Base-by-base conservation (phyloP, 2,888 invertebrate species). In the Lamellibrachia columna region DNA sequence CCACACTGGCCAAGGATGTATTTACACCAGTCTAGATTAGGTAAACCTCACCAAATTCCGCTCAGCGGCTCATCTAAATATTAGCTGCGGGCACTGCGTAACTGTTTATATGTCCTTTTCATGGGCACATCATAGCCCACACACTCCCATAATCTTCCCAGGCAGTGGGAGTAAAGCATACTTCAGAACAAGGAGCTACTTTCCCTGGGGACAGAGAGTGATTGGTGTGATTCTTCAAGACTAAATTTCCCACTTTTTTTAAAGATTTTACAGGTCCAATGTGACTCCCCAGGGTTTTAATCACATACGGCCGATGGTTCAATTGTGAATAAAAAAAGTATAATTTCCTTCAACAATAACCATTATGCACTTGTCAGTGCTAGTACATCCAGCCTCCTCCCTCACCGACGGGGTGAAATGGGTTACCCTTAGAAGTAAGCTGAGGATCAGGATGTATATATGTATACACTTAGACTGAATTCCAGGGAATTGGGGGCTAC, bases 81-180 rank as follows among this genome's bases (percentile, higher is more conserved):
- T 75, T 75, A 75, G 75, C 22, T 15, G 75, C 75, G 2, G 22
- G 4, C 15, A n/a, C 75, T n/a, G 4, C 2, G 22, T 22, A 75
- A 75, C 15, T 75, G 75, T 75, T 75, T 75, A 75, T 75, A 75
- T 75, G 75, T 6, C 6, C 2, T 75, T 75, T 75, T 75, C 75
- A 75, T 75, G 75, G 75, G 75, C 75, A 22, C 75, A 75, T 75
- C 75, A 75, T 75, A 22, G 75, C 75, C 75, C 22, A 11, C 75
- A 22, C 22, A 75, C n/a, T 75, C 75, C 75, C 75, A 75, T 75
- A 75, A 75, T 75, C 75, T 75, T 75, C 75, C 75, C 75, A 75
- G 75, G 15, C 75, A 15, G 22, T 75, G 60, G 15, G 3, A n/a
- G 75, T 15, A 75, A n/a, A 58, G 22, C 22, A 22, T 22, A 75